Evolutionary conservation across 2,888 invertebrate species (phyloP).

Genomic region (Aporophyla lueneburgensis): DNA sequence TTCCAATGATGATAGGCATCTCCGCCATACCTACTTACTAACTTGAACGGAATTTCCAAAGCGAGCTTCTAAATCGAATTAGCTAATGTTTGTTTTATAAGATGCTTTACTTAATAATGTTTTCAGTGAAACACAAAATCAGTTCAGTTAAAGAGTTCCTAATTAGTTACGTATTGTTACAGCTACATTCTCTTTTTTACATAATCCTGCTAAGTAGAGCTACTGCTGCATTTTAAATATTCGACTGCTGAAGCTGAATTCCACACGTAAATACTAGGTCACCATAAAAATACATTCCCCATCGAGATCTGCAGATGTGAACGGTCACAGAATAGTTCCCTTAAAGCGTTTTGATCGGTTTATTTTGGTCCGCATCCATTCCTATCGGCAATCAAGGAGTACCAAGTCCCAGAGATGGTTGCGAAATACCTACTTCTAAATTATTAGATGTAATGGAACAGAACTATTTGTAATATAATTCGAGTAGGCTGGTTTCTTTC

Average conservation of each 20-base stretch:
- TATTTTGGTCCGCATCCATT: slow-evolving; percentile 64
- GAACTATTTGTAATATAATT: slow-evolving; percentile 64
- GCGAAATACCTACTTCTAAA: slow-evolving; percentile 71
- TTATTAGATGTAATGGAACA: slow-evolving; percentile 71
- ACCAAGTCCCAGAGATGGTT: slow-evolving; percentile 65
- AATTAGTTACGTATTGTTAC: slow-evolving; percentile 43
- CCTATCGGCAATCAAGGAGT: slow-evolving; percentile 67
- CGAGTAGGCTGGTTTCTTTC: slow-evolving; percentile 77
- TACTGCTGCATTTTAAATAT: neutral
- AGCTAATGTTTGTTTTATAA: neutral
- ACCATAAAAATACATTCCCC: slow-evolving; percentile 49
- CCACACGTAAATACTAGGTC: slow-evolving; percentile 43
- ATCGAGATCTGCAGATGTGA: slow-evolving; percentile 41
- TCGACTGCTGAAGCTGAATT: slow-evolving; percentile 13
- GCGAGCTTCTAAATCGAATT: neutral
- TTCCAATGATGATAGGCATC: neutral
- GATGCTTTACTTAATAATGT: neutral
- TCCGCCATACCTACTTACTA: neutral
- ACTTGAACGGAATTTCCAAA: neutral
- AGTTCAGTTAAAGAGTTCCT: slow-evolving; percentile 16
- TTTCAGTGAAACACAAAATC: slow-evolving; percentile 20
- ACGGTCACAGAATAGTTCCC: slow-evolving; percentile 59
- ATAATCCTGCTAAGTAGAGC: slow-evolving; percentile 25
- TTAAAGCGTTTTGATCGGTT: slow-evolving; percentile 64
- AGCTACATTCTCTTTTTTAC: slow-evolving; percentile 37